Percentiles rank a stretch among this genome's conserved stretches.
Conservation (phyloP, 2,888 invertebrate species). For the Pollenia griseotomentosa region DNA sequence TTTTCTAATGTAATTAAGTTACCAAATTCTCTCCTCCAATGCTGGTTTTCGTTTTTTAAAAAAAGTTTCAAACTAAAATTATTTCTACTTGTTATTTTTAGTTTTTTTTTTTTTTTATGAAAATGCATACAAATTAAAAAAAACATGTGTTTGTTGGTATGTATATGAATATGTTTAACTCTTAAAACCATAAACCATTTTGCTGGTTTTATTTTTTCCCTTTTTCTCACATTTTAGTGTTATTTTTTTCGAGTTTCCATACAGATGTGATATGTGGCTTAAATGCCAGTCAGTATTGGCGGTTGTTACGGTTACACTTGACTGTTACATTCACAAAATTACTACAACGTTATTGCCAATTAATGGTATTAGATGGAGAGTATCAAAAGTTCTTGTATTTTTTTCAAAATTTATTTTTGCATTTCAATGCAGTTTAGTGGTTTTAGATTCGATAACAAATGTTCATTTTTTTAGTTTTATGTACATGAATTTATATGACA, state of each 20-base stretch:
- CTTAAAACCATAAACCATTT: slow-evolving; percentile 50
- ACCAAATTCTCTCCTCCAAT: background rate
- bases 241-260: slow-evolving; percentile 25
- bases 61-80: background rate
- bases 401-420: slow-evolving; percentile 6
- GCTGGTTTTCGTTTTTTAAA: background rate
- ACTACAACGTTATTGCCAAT: slow-evolving; percentile 69
- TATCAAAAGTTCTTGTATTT: slow-evolving; percentile 59
- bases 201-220: slow-evolving; percentile 42
- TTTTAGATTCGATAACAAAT: slow-evolving; percentile 40
- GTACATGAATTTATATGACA: slow-evolving; percentile 13
- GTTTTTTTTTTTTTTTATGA: background rate
- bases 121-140: background rate
- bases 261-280: slow-evolving; percentile 66
- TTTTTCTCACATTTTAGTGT: slow-evolving; percentile 26
- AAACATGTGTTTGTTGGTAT: background rate
- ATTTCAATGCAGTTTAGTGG: slow-evolving; percentile 37
- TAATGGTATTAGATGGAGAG: slow-evolving; percentile 54
- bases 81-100: background rate
- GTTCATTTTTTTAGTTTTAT: slow-evolving; percentile 14
- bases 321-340: slow-evolving; percentile 52
- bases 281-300: slow-evolving; percentile 63
- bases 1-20: slow-evolving; percentile 32
- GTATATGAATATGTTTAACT: background rate
- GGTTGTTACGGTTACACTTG: slow-evolving; percentile 67